Evolutionary conservation across 1,140 invertebrate genomes (phyloP), one percentile per base, ranked within the genome.

Genomic region (Drusus annulatus): DNA sequence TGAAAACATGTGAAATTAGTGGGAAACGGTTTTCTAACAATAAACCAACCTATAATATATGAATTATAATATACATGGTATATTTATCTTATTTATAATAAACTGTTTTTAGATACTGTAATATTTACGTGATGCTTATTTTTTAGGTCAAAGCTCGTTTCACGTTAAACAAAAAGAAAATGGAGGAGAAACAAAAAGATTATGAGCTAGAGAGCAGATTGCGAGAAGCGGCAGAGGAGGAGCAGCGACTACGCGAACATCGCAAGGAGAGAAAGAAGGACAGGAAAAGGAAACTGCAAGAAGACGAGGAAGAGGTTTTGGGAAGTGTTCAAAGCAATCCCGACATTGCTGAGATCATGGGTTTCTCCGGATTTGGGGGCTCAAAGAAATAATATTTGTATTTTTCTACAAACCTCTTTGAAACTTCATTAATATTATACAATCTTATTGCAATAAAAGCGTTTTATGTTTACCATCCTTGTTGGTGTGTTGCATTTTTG

Each of bases 301-400:
- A 97, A 81, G 90, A 91, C 45, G 90, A 92, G 3, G 92, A 93
- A 28, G 93, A 94, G 16, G 92, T 93, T 28, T 90, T 2, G 88
- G 90, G 31, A 45, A 91, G 91, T 56, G 88, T 90, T 15, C 91
- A 92, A 2, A 93, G 96, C 80, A 94, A 91, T 77, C 92, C 92
- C 65, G 97, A 99, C 87, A 94, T 99, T 89, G 95, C 96, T 8
- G 94, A 96, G 77, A 94, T 99, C 56, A 99, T 99, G 98, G 98
- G 98, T 17, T 99, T 99, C 88, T 96, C 95, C 15, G 98, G 97
- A 1, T 99, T 99, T 91, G 96, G 97, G 1, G 93, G 94, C 1
- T 94, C 95, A 21, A 99, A 98, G 87, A 97, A 97, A 84, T 84
- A 78, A 78, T 76, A 45, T 62, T 62, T 23, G 7, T 7, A 36